Conservation (phyloP, 2,888 invertebrate genomes). For the Diarsia rubi region DNA sequence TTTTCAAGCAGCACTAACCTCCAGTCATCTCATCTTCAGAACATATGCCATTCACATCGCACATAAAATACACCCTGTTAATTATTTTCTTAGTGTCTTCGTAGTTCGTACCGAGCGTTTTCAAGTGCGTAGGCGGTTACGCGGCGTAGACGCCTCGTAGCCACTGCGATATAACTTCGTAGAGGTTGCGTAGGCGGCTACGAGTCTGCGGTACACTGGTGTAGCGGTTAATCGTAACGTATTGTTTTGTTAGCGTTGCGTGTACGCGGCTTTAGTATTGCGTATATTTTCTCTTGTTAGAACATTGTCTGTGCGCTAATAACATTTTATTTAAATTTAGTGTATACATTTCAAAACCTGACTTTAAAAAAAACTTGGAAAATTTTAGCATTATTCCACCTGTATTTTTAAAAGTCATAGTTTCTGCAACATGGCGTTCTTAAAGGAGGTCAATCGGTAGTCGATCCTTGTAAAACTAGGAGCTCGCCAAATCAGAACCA, state of each 20-base stretch:
- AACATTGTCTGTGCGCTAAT: no score
- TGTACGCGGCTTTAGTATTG: neutral
- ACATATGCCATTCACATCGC: slow-evolving; percentile 36
- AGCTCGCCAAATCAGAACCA: slow-evolving; percentile 48
- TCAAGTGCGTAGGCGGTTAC: slow-evolving; percentile 8
- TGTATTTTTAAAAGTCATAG: neutral
- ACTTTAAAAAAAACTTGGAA: neutral
- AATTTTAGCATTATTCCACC: neutral
- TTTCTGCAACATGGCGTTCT: slow-evolving; percentile 2
- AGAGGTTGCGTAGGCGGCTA: slow-evolving; percentile 5
- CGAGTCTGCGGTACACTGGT: slow-evolving; percentile 1
- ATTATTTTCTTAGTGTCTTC: slow-evolving; percentile 26
- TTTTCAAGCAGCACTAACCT: slow-evolving; percentile 52
- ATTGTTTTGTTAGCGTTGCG: neutral
- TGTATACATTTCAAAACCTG: no score
- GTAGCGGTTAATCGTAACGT: neutral
- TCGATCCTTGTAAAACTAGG: slow-evolving; percentile 35
- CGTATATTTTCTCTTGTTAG: neutral
- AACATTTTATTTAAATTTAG: no score
- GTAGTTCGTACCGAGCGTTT: neutral
- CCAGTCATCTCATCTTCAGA: slow-evolving; percentile 31
- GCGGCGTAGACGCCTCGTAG: slow-evolving; percentile 18
- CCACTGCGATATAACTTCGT: neutral
- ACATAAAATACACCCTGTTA: slow-evolving; percentile 25
- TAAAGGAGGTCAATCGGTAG: slow-evolving; percentile 30